These are phyloP conservation scores for Pelecanus crispus DNA, from an alignment of 2,113 vertebrate genomes.

Conservation along the genomic window DNA sequence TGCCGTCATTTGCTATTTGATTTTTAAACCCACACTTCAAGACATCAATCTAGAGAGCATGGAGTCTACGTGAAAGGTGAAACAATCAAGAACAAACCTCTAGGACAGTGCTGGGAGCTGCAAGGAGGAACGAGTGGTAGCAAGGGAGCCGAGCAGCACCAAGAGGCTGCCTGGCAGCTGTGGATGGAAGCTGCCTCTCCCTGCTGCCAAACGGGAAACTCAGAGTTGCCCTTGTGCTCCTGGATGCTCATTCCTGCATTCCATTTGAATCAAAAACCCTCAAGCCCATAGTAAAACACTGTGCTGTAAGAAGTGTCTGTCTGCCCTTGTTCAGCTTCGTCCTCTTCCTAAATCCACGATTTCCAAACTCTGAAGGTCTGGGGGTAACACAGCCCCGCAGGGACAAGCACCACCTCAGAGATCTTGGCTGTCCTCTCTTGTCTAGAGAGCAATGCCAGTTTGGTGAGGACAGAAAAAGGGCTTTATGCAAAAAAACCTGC, in stretches of 20 bases:
- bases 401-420: background rate
- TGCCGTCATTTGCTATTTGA: background rate
- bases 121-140: background rate
- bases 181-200: background rate
- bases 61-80: background rate
- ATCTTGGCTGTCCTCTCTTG: background rate
- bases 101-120: background rate
- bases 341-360: background rate
- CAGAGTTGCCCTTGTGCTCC: background rate
- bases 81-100: background rate
- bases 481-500: background rate
- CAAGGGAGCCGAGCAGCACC: background rate
- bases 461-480: background rate
- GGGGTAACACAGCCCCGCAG: background rate
- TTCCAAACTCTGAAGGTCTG: background rate
- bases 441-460: background rate
- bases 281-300: background rate
- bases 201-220: background rate
- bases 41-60: background rate
- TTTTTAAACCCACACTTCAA: conserved; percentile 5
- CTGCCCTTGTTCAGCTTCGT: background rate
- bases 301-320: background rate
- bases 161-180: background rate
- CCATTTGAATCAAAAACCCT: background rate
- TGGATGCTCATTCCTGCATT: background rate